Base-by-base conservation (phyloP, 2,888 invertebrate species). In the Autographa pulchrina region DNA sequence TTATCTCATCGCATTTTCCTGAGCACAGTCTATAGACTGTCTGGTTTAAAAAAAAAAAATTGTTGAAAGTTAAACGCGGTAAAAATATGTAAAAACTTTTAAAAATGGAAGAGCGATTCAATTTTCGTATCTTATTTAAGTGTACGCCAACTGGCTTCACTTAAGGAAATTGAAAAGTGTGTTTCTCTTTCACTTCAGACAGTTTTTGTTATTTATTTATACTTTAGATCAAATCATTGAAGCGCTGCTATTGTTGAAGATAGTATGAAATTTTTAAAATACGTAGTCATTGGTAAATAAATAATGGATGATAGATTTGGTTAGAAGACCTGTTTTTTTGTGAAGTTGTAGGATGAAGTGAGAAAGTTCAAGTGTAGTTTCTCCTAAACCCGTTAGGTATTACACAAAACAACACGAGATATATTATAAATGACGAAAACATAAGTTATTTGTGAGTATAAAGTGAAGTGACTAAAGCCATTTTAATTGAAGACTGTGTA, bases 41-140 rank as follows among this genome's bases (percentile, higher is more conserved):
- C 11, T 11, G 5, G 5, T 16, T 13, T 41, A 1, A 14, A 48
- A n/a, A 48, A 48, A n/a, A 48, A 6, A 0, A n/a, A n/a, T 56
- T 56, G 25, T 25, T 20, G 0, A 54, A 54, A 54, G 20, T 54
- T 18, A 56, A 20, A 25, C 4, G 11, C 25, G 18, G 25, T 56
- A 25, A 20, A 54, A 18, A 54, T 54, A 56, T 18, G 38, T 25
- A 25, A 35, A 56, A 41, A 58, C 2, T 16, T 65, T 41, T 20
- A 32, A 65, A 58, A 65, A 65, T 65, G 56, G 56, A 41, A 58
- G 25, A 58, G 38, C 56, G 41, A 65, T 65, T 65, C 38, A 56
- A 65, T 56, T 65, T 56, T 65, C 56, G 38, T 65, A 25, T 65
- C n/a, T 38, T 56, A 31, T 20, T 56, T 20, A 13, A 25, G 20